Conservation (phyloP, 2,888 invertebrate species). For the Schizaphis graminum region DNA sequence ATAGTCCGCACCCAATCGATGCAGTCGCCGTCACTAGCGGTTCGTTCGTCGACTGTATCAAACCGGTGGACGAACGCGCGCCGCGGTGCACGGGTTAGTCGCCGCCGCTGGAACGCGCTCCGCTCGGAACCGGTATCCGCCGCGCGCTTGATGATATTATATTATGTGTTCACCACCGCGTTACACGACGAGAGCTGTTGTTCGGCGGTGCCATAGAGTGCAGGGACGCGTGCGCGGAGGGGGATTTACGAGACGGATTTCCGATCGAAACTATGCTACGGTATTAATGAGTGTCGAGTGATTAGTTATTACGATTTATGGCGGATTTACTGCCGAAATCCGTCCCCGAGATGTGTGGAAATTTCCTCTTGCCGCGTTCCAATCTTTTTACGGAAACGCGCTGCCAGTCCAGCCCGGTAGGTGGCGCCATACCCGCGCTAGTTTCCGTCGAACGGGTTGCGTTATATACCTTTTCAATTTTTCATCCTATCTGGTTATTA, state of each 20-base stretch:
- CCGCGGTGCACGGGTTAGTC: conserved; percentile 38
- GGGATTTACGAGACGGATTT: neutral
- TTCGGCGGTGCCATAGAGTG: neutral
- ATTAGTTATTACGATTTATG: neutral
- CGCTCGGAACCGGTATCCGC: conserved; percentile 42
- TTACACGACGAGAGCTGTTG: neutral
- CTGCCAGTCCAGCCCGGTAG: neutral
- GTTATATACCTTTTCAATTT: neutral
- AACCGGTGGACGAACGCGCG: neutral
- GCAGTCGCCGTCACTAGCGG: conserved; percentile 25
- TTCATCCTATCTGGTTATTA: neutral
- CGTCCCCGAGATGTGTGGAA: neutral
- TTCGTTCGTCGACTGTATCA: neutral
- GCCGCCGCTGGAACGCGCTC: conserved; percentile 26
- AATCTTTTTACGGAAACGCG: neutral
- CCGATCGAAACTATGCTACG: neutral
- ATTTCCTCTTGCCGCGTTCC: neutral
- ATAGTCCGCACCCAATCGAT: conserved; percentile 50
- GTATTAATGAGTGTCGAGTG: neutral
- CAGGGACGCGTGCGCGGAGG: neutral
- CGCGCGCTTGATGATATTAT: neutral
- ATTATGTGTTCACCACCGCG: neutral
- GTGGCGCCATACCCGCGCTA: neutral
- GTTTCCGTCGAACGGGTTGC: neutral
- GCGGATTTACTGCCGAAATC: neutral